These are phyloP conservation scores for Antechinus stuartii DNA, from an alignment of 2,113 vertebrate species.

Conservation along the genomic window DNA sequence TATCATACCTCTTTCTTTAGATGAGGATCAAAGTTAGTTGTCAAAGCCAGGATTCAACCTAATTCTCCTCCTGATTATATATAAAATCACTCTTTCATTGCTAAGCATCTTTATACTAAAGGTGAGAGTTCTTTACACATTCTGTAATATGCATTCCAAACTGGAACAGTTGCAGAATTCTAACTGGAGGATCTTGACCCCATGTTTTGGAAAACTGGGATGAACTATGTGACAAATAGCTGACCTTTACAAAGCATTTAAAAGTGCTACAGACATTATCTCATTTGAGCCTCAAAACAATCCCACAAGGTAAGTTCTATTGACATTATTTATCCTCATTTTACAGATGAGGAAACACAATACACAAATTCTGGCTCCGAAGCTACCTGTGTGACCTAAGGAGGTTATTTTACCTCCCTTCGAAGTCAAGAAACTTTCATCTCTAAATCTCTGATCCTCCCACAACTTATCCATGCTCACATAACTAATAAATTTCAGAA, in stretches of 20 bases:
- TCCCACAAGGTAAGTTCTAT: background rate
- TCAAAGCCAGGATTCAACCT: background rate
- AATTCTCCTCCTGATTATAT: background rate
- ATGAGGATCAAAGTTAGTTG: background rate
- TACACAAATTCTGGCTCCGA: background rate
- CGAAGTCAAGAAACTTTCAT: background rate
- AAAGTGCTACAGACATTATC: background rate
- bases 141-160: conserved; percentile 47
- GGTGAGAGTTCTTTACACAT: background rate
- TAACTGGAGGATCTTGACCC: conserved; percentile 60
- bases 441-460: background rate
- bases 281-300: background rate
- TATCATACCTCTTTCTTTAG: background rate
- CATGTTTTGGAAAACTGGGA: conserved; percentile 45
- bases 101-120: conserved; percentile 19
- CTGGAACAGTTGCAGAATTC: conserved; percentile 53
- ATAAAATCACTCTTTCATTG: background rate
- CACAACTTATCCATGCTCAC: background rate
- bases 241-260: background rate
- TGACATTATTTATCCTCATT: background rate
- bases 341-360: background rate
- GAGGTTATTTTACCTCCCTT: background rate
- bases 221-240: background rate
- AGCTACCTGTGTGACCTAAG: background rate
- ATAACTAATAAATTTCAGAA: background rate